phyloP scores from a whole-genome alignment of 2,797 vertebrate species.

The Hydrocynus forskahlii region DNA sequence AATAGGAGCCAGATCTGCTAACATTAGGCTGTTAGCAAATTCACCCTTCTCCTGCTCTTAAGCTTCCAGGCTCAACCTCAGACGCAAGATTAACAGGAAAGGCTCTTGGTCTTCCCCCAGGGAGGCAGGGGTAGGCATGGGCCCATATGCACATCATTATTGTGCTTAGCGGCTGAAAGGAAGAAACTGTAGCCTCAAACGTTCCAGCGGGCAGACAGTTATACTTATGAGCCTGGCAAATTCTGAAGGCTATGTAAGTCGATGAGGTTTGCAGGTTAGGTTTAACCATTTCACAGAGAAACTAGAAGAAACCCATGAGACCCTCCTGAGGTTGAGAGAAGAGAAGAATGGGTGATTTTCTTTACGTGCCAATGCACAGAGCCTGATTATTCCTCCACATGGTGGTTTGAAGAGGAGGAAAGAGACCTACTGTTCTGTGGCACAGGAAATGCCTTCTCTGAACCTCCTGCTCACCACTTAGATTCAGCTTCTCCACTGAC shows the following conservation, averaged over 20 bases:
- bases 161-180: conserved; percentile 19
- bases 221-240: neutral
- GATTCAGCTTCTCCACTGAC: conserved; percentile 9
- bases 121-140: conserved; percentile 16
- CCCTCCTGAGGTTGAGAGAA: neutral
- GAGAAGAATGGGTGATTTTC: conserved; percentile 33
- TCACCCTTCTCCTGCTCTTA: conserved; percentile 32
- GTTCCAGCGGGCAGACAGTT: neutral
- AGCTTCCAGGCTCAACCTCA: conserved; percentile 44
- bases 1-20: conserved; percentile 58
- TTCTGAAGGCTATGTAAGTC: neutral
- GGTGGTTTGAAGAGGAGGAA: conserved; percentile 40
- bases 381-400: conserved; percentile 56
- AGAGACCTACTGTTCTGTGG: conserved; percentile 44
- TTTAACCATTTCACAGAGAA: neutral
- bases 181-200: conserved; percentile 2
- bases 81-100: conserved; percentile 49
- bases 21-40: conserved; percentile 44
- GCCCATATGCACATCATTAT: conserved; percentile 34
- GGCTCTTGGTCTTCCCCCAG: conserved; percentile 30
- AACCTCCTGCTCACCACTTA: conserved; percentile 38
- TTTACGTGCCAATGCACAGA: conserved; percentile 28
- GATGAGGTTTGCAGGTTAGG: neutral
- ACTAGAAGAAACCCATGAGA: neutral
- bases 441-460: conserved; percentile 57